A percentile compares a stretch with the other conserved stretches of the same genome.
Conservation (phyloP, 2,888 invertebrate species). For the Baccha elongata region DNA sequence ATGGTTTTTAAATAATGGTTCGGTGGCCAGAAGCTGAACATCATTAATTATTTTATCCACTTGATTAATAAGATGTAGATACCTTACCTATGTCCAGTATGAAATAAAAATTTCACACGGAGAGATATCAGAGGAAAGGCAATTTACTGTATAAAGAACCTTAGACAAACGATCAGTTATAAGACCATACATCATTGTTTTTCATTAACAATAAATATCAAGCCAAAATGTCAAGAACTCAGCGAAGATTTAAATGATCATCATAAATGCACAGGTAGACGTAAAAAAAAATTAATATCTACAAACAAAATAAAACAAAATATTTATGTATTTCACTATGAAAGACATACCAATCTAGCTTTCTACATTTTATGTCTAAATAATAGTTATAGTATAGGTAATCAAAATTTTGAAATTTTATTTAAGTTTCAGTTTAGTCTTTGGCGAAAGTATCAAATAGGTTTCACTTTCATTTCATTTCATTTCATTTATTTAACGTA, state of each 20-base stretch:
- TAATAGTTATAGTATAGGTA: too few species aligned
- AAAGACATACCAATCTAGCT: too few species aligned
- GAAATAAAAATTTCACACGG: conserved; percentile 29
- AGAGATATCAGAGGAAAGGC: neutral
- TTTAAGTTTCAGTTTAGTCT: too few species aligned
- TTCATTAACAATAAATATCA: conserved; percentile 28
- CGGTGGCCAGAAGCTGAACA: conserved; percentile 42
- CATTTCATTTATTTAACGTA: too few species aligned
- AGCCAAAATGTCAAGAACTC: neutral
- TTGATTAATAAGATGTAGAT: conserved; percentile 25
- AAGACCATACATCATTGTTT: conserved; percentile 33
- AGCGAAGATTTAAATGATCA: neutral
- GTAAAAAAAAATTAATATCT: too few species aligned
- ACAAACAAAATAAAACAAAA: too few species aligned
- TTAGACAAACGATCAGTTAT: neutral
- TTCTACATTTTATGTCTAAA: too few species aligned
- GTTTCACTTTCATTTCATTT: too few species aligned
- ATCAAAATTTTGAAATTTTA: too few species aligned
- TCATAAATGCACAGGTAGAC: neutral
- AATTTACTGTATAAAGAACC: neutral
- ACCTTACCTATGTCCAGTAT: neutral
- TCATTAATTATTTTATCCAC: conserved; percentile 53
- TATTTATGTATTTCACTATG: too few species aligned
- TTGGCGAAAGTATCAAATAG: too few species aligned
- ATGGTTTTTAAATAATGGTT: conserved; percentile 20